Evolutionary conservation across 23 tunicate genomes (phyloP), one percentile per base, ranked within the genome.

Genomic region (Trididemnum nubilum): DNA sequence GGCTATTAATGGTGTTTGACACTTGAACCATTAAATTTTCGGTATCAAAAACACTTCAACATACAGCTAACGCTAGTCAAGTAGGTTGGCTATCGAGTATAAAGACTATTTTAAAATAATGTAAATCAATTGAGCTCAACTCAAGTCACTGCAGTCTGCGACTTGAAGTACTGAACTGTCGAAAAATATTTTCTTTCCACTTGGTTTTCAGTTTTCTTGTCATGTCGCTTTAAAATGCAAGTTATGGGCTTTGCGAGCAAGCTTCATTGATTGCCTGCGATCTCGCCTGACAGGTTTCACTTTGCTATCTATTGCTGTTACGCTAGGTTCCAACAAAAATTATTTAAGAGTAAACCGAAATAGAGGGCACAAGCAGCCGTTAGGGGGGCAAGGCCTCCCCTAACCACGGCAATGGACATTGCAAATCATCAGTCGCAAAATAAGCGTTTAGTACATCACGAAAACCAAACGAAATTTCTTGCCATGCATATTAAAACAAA

Each of bases 211-310:
- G 67, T 61, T 61, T 61, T 61, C n/a, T 61, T n/a, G 67, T 61
- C 67, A 61, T 4, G 67, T 24, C 67, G 67, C 67, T 61, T 61
- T 22, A 23, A 61, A 61, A 61, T 26, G 67, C 29, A 24, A 61
- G 26, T 61, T 61, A 61, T 61, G 67, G 26, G 67, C 67, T 61
- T 61, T 61, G 67, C 67, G 67, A 61, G 67, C 26, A 26, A 12
- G 67, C 22, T 61, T 61, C 29, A 61, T 61, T 61, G 67, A 61
- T 61, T 61, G 67, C 67, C 67, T 24, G 67, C 67, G 67, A 61
- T 61, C 67, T 61, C 67, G 67, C 67, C 18, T 61, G 26, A 61
- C n/a, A 61, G 67, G 18, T 61, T 61, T 61, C 67, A 61, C n/a
- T n/a, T n/a, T n/a, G n/a, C n/a, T n/a, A n/a, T n/a, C n/a, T n/a